Base-by-base conservation (phyloP, 1,140 invertebrate genomes). In the Orussus abietinus region DNA sequence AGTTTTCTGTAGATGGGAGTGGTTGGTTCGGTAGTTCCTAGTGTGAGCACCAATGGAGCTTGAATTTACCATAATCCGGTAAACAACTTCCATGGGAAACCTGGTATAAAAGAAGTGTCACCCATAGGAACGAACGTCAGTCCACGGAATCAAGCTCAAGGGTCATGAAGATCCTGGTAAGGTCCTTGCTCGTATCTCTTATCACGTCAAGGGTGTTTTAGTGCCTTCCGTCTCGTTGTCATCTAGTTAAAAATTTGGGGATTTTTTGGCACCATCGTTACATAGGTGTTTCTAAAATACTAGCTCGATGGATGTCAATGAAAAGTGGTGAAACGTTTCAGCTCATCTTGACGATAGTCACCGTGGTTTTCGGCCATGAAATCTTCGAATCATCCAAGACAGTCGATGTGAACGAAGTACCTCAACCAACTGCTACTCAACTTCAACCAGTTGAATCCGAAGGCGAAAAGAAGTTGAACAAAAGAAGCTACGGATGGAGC, bases 101-200 rank as follows among this genome's bases (percentile, higher is more conserved):
- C 1, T 7, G 29, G 57, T 66, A 66, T 66, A 64, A 66, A 66
- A 64, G 55, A 51, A 58, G 39, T 45, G 35, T 38, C 25, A 49
- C 49, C 31, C 31, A 26, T 25, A 18, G 28, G 37, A 33, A 21
- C 13, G 10, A 31, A 20, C 42, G 53, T 50, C 49, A 60, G 57
- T 60, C 44, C 12, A 47, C 21, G 6, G 22, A n/a, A n/a, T n/a
- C 22, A 44, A 30, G 35, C 25, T 53, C 47, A 44, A 47, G 25
- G 38, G 35, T n/a, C 31, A 65, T 65, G 59, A 66, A 59, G 43
- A 39, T 57, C 12, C 39, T 61, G 59, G 63, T 66, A 62, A 66
- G 55, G 14, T 18, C 11, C 12, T 5, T 34, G 17, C 17, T 6
- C 13, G 0, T 30, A 18, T 17, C 33, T n/a, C n/a, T n/a, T n/a